Base-by-base conservation (phyloP, 1,140 invertebrate genomes). In the Neodiprion pinetum region DNA sequence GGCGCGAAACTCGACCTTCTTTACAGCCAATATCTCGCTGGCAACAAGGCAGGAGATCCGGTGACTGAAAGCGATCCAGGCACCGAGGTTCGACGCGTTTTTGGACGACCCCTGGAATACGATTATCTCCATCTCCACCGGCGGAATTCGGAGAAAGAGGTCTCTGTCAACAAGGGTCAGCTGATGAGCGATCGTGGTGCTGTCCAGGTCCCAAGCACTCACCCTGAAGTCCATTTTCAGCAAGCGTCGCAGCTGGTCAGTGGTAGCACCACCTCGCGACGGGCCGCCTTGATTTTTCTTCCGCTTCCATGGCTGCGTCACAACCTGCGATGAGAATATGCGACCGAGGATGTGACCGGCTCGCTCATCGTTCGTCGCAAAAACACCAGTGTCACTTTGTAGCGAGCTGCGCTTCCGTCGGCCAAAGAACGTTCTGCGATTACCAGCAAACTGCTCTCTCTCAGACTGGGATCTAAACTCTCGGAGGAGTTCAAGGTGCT, bases 131-230 rank as follows among this genome's bases (percentile, higher is more conserved):
- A 91, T 80, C 75, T 91, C 90, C 0, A 75, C 74, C 2, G 76
- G 48, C 1, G 87, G 83, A 23, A 91, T 88, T 47, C 88, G 86
- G 0, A 90, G 71, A 77, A 91, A 91, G 5, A 91, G 82, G 78
- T 91, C 89, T 47, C 86, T 84, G 76, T 91, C 90, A 49, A 91
- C 88, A 17, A 91, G 75, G 0, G 90, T 91, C 17, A 91, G 74
- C 76, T 91, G 90, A 72, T 80, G 77, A 0, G 90, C 88, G 1
- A 91, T 71, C 2, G 87, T 88, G 0, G 83, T 84, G 3, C 90
- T 91, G 75, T 90, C 87, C 72, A 91, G 85, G 75, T 91, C 90
- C 90, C 90, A 90, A 5, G 86, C 83, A 5, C 84, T 87, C 7
- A 90, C 80, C 23, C 78, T 77, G 7, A 87, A 78, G 23, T 90